Evolutionary conservation across 2,888 invertebrate genomes (phyloP).

Genomic region (Cataglyphis altisquamis): DNA sequence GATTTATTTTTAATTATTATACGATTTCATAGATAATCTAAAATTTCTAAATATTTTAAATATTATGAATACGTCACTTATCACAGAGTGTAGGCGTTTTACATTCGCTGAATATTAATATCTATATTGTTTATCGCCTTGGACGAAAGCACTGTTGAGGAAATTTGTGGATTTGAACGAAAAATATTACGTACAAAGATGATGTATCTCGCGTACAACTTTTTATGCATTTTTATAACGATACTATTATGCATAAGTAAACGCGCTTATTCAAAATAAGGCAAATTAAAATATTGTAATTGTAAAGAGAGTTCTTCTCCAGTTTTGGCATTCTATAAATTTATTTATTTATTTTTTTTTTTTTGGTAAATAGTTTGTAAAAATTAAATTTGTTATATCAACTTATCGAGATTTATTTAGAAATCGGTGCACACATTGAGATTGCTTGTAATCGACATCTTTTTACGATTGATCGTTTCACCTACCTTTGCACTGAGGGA

Average conservation of each 20-base stretch:
- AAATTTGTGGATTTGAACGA: slow-evolving; percentile 74
- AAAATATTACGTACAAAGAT: slow-evolving; percentile 75
- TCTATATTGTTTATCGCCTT: not conserved
- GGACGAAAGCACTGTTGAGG: slow-evolving; percentile 68
- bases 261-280: too few species aligned
- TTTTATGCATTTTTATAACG: slow-evolving; percentile 54
- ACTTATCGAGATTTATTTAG: slow-evolving; percentile 6
- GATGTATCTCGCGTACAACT: slow-evolving; percentile 60
- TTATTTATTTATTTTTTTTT: not conserved
- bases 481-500: slow-evolving; percentile 39
- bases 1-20: not conserved
- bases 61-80: not conserved
- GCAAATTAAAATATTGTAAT: not conserved
- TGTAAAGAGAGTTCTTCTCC: not conserved
- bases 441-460: slow-evolving; percentile 35
- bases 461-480: slow-evolving; percentile 40
- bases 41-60: not conserved
- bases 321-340: not conserved
- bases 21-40: not conserved
- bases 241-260: slow-evolving; percentile 67
- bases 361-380: not conserved
- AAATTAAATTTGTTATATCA: not conserved
- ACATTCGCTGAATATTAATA: not conserved
- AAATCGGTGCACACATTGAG: slow-evolving; percentile 17
- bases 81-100: slow-evolving; percentile 26